Conservation (phyloP, 1,140 invertebrate genomes). For the Rhizoglyphus robini region DNA sequence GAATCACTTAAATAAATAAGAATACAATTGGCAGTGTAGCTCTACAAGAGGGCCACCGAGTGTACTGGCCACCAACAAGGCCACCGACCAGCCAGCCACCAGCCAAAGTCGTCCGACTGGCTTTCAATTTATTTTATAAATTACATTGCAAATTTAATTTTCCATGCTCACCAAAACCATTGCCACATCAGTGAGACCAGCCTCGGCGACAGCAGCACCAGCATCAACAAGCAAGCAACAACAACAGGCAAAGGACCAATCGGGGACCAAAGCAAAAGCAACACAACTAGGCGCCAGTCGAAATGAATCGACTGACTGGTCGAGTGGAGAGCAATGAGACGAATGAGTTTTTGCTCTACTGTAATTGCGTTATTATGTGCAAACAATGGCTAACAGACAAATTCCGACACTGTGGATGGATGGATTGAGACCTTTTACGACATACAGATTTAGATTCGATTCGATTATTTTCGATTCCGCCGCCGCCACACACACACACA, state of each 20-base stretch:
- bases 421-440: not conserved
- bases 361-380: not conserved
- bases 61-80: not conserved
- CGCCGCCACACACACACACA: too few relatives aligned
- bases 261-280: too few relatives aligned
- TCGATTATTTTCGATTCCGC: too few relatives aligned
- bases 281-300: too few relatives aligned
- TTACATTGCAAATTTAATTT: not conserved
- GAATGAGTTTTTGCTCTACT: not conserved
- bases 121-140: not conserved
- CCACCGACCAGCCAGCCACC: not conserved
- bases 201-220: too few relatives aligned
- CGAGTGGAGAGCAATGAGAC: too few relatives aligned
- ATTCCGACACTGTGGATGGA: not conserved
- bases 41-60: not conserved
- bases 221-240: too few relatives aligned
- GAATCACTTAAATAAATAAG: constrained; percentile 13
- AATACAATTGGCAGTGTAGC: not conserved
- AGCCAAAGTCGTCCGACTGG: not conserved
- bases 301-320: too few relatives aligned
- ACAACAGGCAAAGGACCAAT: too few relatives aligned
- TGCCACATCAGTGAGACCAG: too few relatives aligned
- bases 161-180: too few relatives aligned
- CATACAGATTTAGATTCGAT: not conserved
- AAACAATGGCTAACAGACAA: not conserved